phyloP scores from a whole-genome alignment of 2,888 invertebrate genomes.

The Chrysina gloriosa region DNA sequence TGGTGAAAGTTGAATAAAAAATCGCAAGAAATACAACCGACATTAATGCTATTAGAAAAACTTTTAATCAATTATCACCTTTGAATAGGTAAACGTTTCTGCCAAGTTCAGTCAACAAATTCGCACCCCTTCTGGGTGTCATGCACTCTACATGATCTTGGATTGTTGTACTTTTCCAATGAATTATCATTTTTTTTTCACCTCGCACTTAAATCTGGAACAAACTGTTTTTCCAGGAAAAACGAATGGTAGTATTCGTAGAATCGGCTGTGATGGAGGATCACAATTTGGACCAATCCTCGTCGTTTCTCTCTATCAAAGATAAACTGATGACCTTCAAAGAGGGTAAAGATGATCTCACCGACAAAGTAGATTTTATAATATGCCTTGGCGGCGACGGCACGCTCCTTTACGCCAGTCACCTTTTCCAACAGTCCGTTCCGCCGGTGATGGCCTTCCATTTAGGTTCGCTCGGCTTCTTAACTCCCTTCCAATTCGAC shows the following conservation, averaged over 20 bases:
- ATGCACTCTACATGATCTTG: neutral
- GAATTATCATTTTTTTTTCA: neutral
- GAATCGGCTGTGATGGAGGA: constrained; percentile 93
- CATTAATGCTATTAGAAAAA: no score
- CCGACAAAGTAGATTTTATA: constrained; percentile 97
- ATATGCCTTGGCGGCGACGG: constrained; percentile 97
- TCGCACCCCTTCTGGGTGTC: no score
- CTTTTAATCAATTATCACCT: no score
- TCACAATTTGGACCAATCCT: constrained; percentile 78
- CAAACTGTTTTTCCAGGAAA: constrained; percentile 74
- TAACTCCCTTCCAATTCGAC: constrained; percentile 95
- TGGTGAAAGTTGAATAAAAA: no score
- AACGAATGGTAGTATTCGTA: constrained; percentile 95
- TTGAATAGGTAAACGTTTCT: no score
- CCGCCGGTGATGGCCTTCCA: constrained; percentile 99
- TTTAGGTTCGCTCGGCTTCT: constrained; percentile 93
- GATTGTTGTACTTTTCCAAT: neutral
- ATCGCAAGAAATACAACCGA: no score
- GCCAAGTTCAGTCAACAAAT: no score
- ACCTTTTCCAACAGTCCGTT: constrained; percentile 94
- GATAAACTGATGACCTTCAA: constrained; percentile 88
- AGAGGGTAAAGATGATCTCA: constrained; percentile 93
- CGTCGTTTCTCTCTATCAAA: constrained; percentile 79
- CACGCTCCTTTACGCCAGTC: constrained; percentile 94
- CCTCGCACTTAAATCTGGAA: neutral